Percentiles rank a stretch among this genome's conserved stretches.
phyloP scores from a whole-genome alignment of 2,113 vertebrate genomes.

The Indri indri region DNA sequence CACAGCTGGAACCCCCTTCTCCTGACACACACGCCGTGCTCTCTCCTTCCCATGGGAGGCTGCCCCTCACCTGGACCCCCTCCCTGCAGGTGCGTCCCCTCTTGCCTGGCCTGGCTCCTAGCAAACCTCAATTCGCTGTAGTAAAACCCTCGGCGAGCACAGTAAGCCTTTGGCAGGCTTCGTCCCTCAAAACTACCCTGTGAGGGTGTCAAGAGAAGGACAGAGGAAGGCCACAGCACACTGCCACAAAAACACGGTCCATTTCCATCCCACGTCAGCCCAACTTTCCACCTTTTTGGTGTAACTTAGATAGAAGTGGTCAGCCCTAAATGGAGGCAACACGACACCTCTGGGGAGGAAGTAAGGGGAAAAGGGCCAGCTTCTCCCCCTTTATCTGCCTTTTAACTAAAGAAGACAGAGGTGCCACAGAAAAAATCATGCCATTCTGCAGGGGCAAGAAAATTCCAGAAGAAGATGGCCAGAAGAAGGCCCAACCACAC shows the following conservation, averaged over 20 bases:
- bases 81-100: neutral
- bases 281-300: neutral
- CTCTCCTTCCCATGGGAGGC: neutral
- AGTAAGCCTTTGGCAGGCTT: neutral
- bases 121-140: neutral
- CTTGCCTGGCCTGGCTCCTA: neutral
- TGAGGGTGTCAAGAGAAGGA: neutral
- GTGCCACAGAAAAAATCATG: neutral
- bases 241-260: neutral
- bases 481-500: neutral
- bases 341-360: neutral
- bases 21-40: neutral
- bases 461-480: neutral
- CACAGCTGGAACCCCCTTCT: neutral
- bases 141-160: neutral
- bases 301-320: neutral
- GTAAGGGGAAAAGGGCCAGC: neutral
- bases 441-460: neutral
- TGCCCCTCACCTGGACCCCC: neutral
- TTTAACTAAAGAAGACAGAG: neutral
- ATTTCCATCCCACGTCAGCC: neutral
- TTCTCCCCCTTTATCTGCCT: neutral
- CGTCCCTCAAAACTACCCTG: neutral
- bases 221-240: neutral
- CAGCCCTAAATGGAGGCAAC: neutral